A percentile compares a stretch with the other conserved stretches of the same genome.
These are phyloP conservation scores for Motacilla alba DNA, from an alignment of 2,113 vertebrate species.

Conservation along the genomic window DNA sequence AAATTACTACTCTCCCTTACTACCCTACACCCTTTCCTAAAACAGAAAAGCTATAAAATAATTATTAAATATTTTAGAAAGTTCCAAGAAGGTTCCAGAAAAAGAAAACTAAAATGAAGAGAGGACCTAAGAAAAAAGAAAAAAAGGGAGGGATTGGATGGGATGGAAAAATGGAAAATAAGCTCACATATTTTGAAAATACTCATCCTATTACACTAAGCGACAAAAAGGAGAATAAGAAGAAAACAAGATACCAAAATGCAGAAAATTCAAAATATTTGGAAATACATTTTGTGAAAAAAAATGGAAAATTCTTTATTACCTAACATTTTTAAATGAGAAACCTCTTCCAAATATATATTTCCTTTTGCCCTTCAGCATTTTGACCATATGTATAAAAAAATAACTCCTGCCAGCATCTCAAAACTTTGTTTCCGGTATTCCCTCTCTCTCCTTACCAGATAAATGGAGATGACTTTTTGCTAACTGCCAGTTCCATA, in stretches of 20 bases:
- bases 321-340: background rate
- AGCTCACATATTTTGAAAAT: background rate
- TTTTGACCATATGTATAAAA: background rate
- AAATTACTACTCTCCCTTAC: background rate
- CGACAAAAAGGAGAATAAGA: background rate
- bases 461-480: background rate
- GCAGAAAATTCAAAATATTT: background rate
- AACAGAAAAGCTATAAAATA: background rate
- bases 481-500: background rate
- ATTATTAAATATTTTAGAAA: background rate
- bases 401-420: background rate
- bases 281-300: background rate
- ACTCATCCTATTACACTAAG: fast-evolving
- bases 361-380: background rate
- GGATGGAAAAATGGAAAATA: background rate
- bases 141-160: background rate
- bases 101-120: background rate
- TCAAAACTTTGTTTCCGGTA: background rate
- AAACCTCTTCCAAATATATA: background rate
- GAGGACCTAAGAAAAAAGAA: background rate
- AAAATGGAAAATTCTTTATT: background rate
- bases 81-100: background rate
- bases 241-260: background rate
- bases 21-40: background rate
- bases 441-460: background rate